Percentiles rank a stretch among this genome's conserved stretches.
Conservation (phyloP, 2,113 vertebrate species). For the Chinchilla lanigera region DNA sequence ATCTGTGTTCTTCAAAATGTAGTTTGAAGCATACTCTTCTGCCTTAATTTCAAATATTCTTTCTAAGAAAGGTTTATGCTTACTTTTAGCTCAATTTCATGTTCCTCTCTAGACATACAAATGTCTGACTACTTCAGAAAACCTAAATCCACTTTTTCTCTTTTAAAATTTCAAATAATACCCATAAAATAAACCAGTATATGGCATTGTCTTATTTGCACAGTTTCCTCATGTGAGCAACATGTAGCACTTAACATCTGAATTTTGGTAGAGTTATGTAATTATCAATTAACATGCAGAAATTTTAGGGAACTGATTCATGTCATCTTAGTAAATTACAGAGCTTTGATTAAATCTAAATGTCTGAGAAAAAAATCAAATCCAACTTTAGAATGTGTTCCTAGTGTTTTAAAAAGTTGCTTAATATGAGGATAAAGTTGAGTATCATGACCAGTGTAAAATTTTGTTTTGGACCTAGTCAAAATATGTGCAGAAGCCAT, state of each 20-base stretch:
- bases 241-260: neutral
- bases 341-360: slow-evolving; percentile 18
- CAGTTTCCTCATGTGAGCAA: neutral
- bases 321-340: neutral
- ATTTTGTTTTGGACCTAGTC: neutral
- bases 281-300: neutral
- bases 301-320: neutral
- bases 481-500: neutral
- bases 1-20: neutral
- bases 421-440: neutral
- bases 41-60: neutral
- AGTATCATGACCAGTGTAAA: neutral
- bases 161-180: neutral
- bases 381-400: neutral
- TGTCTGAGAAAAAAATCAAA: neutral
- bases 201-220: neutral
- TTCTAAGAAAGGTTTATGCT: neutral
- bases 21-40: neutral
- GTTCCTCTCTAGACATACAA: neutral
- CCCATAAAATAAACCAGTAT: neutral
- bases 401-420: neutral
- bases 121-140: neutral
- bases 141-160: neutral
- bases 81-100: neutral
- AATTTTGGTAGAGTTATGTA: neutral